Evolutionary conservation across 2,888 invertebrate species (phyloP).

Genomic region (Leptinotarsa juncta): DNA sequence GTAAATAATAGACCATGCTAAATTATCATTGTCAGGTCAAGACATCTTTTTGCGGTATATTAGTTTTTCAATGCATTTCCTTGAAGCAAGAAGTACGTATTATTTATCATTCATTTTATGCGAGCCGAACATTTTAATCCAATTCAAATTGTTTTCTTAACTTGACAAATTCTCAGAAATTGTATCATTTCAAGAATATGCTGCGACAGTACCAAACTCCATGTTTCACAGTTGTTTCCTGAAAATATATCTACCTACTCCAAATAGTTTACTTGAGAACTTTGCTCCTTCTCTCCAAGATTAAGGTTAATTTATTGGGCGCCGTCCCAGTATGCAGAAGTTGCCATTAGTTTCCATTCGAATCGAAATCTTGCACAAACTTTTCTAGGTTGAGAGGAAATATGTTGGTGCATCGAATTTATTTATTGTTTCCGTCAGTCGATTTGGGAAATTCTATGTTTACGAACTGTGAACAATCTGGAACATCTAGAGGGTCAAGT

Average conservation of each 20-base stretch:
- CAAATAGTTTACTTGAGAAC: constrained; percentile 14
- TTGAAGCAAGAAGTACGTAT: too few species aligned
- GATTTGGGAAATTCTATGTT: too few species aligned
- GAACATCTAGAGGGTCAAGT: too few species aligned
- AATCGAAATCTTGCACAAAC: constrained; percentile 25
- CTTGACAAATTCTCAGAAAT: background rate
- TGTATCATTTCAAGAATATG: background rate
- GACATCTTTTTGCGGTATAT: too few species aligned
- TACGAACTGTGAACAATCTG: too few species aligned
- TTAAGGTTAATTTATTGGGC: constrained; percentile 35
- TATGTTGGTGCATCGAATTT: background rate
- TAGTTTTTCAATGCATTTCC: too few species aligned
- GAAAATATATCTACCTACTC: constrained; percentile 14
- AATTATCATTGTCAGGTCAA: too few species aligned
- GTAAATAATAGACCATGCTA: too few species aligned
- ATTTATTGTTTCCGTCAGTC: background rate
- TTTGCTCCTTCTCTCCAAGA: constrained; percentile 14
- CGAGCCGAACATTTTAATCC: background rate
- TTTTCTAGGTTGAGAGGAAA: constrained; percentile 7
- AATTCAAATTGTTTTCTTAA: background rate
- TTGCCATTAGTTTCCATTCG: constrained; percentile 34
- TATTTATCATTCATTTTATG: background rate
- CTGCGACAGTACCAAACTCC: background rate
- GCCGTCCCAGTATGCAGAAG: constrained; percentile 28
- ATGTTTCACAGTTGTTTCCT: background rate